A percentile compares a stretch with the other conserved stretches of the same genome.
These are phyloP conservation scores for Calliopum simillimum DNA, from an alignment of 2,888 invertebrate species.

Conservation along the genomic window DNA sequence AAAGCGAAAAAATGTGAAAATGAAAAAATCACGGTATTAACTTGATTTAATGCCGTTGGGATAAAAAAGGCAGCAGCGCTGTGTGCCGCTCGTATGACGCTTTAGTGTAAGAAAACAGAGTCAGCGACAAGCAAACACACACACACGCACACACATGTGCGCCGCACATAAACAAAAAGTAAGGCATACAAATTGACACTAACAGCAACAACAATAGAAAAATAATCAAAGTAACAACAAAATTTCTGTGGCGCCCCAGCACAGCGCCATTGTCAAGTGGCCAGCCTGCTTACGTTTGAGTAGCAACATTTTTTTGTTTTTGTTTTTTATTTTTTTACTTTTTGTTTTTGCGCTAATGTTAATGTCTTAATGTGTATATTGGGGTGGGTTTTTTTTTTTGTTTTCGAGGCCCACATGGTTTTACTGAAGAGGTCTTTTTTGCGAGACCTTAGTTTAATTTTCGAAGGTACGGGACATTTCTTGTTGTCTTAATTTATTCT, in stretches of 20 bases:
- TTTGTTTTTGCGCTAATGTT: too few relatives aligned
- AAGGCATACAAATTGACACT: not conserved
- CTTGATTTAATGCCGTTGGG: slow-evolving; percentile 21
- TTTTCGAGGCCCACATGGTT: too few relatives aligned
- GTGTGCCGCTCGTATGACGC: not conserved
- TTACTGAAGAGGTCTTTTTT: too few relatives aligned
- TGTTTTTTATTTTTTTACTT: too few relatives aligned
- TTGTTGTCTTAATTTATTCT: too few relatives aligned
- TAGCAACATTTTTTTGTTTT: too few relatives aligned
- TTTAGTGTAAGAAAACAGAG: not conserved
- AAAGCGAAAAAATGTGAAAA: not conserved
- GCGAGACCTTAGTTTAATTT: too few relatives aligned
- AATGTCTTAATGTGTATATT: too few relatives aligned
- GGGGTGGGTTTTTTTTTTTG: too few relatives aligned
- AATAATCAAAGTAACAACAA: not conserved
- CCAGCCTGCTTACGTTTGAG: not conserved
- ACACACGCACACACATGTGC: too few relatives aligned
- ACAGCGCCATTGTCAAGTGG: slow-evolving; percentile 4
- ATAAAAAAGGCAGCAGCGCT: not conserved
- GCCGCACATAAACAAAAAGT: not conserved
- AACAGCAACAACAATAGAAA: too few relatives aligned
- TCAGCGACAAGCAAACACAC: not conserved
- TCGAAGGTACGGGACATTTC: too few relatives aligned
- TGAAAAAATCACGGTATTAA: slow-evolving; percentile 24
- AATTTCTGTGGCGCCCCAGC: slow-evolving; percentile 8